Percentiles rank a stretch among this genome's conserved stretches.
Conservation (phyloP, 1,140 invertebrate genomes). For the Hyles vespertilio region DNA sequence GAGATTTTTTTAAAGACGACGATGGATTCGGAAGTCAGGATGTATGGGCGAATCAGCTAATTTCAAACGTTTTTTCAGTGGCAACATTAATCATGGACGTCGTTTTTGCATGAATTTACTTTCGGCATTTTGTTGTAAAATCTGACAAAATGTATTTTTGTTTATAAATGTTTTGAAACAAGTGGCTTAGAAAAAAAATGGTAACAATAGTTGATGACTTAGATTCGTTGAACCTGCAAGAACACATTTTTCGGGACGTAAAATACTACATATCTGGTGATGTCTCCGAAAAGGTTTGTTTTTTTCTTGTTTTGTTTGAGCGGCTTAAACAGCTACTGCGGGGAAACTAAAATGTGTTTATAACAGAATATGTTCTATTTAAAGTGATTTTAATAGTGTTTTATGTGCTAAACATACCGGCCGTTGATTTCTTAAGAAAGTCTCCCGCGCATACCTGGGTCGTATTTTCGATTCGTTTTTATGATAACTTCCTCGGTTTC, state of each 20-base stretch:
- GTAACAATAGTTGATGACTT: constrained; percentile 74
- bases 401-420: too few species aligned
- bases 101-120: constrained; percentile 40
- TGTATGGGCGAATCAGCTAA: neutral
- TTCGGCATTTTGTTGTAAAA: constrained; percentile 52
- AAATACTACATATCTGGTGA: constrained; percentile 84
- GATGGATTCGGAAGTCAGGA: too few species aligned
- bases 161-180: constrained; percentile 24
- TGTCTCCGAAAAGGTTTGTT: constrained; percentile 80
- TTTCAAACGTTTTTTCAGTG: constrained; percentile 11
- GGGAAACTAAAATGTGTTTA: too few species aligned
- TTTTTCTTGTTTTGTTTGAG: constrained; percentile 37
- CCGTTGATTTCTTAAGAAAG: too few species aligned
- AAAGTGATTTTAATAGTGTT: too few species aligned
- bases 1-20: too few species aligned
- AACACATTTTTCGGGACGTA: constrained; percentile 78
- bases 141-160: constrained; percentile 39
- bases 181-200: constrained; percentile 65
- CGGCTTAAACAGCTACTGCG: too few species aligned
- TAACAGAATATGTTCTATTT: too few species aligned
- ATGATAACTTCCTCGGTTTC: too few species aligned
- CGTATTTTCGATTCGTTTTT: too few species aligned
- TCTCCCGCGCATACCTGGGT: too few species aligned
- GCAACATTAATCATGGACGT: constrained; percentile 59
- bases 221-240: constrained; percentile 71